Percentiles rank a stretch among this genome's conserved stretches.
Evolutionary conservation across 2,888 invertebrate genomes (phyloP).

Genomic region (Ormyrus pomaceus): DNA sequence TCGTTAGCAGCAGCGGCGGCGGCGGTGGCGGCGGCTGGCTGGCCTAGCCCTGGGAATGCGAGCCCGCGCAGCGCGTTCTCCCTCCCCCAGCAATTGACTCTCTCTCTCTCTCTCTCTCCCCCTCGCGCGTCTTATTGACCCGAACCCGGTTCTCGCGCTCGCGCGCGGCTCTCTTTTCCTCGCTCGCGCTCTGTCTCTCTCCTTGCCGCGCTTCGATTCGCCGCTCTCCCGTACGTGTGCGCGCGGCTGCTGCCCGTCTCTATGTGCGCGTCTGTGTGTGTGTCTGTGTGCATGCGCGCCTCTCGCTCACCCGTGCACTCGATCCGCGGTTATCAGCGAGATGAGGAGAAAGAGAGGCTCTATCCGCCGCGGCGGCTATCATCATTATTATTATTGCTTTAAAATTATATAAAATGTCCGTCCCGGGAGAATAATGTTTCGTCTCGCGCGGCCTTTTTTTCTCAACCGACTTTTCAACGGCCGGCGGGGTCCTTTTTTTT

Average conservation of each 20-base stretch:
- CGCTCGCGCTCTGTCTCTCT: conserved; percentile 59
- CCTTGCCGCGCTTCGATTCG: conserved; percentile 62
- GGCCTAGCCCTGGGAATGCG: conserved; percentile 74
- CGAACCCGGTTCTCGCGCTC: conserved; percentile 72
- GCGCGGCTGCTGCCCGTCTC: too few relatives aligned
- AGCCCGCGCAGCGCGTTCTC: conserved; percentile 65
- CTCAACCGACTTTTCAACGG: neutral
- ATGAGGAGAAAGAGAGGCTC: conserved; percentile 42
- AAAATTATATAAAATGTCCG: conserved; percentile 31
- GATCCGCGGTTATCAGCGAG: conserved; percentile 56
- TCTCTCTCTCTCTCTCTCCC: conserved; percentile 59
- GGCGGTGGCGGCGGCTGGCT: conserved; percentile 42
- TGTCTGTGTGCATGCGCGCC: conserved; percentile 20
- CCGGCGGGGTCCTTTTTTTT: neutral
- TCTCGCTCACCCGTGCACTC: conserved; percentile 29
- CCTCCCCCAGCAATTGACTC: conserved; percentile 51
- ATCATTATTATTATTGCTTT: conserved; percentile 21
- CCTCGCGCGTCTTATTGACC: conserved; percentile 74
- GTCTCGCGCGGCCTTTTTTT: conserved; percentile 9
- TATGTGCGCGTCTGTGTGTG: conserved; percentile 5
- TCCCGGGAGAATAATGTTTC: conserved; percentile 4
- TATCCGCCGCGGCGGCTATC: conserved; percentile 8
- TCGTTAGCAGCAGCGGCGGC: conserved; percentile 63
- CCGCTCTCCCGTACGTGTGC: conserved; percentile 50
- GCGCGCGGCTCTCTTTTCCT: conserved; percentile 57